Evolutionary conservation across 2,113 vertebrate genomes (phyloP).

Genomic region (Gadus macrocephalus): DNA sequence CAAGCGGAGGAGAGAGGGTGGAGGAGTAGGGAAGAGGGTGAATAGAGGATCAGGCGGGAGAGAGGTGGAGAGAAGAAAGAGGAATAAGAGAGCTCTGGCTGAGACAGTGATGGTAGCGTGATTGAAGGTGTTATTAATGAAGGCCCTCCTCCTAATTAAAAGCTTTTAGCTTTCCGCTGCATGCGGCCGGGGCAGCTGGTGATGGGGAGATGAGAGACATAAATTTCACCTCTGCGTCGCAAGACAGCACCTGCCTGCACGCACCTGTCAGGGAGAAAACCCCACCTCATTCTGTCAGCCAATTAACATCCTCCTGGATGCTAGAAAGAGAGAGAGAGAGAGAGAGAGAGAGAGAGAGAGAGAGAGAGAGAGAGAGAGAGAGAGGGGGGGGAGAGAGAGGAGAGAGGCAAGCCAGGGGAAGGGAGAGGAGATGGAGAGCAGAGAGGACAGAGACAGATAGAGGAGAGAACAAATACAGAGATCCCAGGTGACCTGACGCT

Average conservation of each 20-base stretch:
- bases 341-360: not conserved
- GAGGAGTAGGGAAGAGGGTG: too few species aligned
- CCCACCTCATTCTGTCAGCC: constrained; percentile 88
- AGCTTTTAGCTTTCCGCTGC: constrained; percentile 87
- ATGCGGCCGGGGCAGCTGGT: constrained; percentile 87
- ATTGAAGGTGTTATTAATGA: constrained; percentile 82
- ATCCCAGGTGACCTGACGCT: too few species aligned
- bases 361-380: constrained; percentile 2
- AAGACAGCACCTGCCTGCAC: constrained; percentile 82
- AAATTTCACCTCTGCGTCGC: constrained; percentile 86
- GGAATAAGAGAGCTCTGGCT: constrained; percentile 59
- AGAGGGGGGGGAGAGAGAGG: not conserved
- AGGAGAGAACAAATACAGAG: too few species aligned
- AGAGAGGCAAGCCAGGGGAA: constrained; percentile 49
- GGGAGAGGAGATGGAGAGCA: constrained; percentile 37
- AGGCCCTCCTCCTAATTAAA: constrained; percentile 93
- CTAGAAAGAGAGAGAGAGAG: constrained; percentile 47
- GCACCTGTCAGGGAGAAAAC: constrained; percentile 78
- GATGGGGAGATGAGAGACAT: constrained; percentile 78
- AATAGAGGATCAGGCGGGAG: too few species aligned
- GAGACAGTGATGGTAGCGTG: constrained; percentile 61
- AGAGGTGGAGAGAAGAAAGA: constrained; percentile 44
- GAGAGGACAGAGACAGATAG: constrained; percentile 3
- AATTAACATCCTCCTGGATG: constrained; percentile 84
- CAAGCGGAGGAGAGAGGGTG: too few species aligned